These are phyloP conservation scores for Eurypyga helias DNA, from an alignment of 2,113 vertebrate species.

Conservation along the genomic window DNA sequence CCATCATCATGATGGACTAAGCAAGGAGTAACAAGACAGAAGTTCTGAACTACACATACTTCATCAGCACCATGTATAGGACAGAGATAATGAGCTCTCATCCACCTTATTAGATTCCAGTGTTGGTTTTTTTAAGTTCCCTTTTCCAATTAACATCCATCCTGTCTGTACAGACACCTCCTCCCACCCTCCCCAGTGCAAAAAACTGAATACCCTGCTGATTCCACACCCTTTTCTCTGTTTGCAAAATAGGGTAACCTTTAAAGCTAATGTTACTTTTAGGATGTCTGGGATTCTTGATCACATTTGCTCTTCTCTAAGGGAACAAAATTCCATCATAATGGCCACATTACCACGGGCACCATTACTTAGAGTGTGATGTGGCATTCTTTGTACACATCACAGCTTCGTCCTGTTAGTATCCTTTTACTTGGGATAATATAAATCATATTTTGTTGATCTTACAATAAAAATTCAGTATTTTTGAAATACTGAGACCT, in stretches of 20 bases:
- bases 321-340: not conserved
- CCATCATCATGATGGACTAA: not conserved
- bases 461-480: not conserved
- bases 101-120: not conserved
- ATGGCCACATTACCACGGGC: not conserved
- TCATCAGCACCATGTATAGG: not conserved
- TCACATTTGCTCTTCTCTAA: not conserved
- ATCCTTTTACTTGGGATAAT: not conserved
- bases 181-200: not conserved
- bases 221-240: not conserved
- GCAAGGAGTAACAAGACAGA: not conserved
- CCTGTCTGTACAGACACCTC: not conserved
- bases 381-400: not conserved
- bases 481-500: not conserved
- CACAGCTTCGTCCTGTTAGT: not conserved
- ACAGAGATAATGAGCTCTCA: not conserved
- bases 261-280: not conserved
- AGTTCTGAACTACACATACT: not conserved
- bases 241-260: not conserved
- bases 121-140: not conserved
- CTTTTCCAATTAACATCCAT: not conserved
- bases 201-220: not conserved
- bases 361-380: not conserved
- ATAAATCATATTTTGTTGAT: not conserved
- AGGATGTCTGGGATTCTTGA: not conserved